Base-by-base conservation (phyloP, 2,113 vertebrate genomes). In the Cercocebus atys region DNA sequence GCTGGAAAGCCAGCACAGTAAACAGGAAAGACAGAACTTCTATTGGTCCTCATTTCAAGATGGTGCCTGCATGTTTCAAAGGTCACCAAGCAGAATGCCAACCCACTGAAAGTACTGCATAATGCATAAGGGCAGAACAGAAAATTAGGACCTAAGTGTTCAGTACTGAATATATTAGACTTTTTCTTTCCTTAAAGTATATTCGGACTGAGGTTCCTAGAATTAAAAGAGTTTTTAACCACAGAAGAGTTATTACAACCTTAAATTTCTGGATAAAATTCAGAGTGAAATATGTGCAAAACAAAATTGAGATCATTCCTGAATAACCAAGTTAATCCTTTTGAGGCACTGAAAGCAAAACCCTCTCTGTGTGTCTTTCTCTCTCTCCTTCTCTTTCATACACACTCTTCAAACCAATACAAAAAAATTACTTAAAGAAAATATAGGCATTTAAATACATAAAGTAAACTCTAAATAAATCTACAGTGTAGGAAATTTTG, bases 251-350 rank as follows among this genome's bases (percentile, higher is more conserved):
- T 97, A 92, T 93, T 81, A 57, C 80, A 93, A 57, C 32, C 50
- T 92, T 95, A 92, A 96, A 93, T 72, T 96, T 95, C 86, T 93
- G 68, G 80, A 86, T 92, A 85, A 90, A 95, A 93, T 72, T 81
- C 90, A 88, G 76, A 95, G 61, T 22, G 87, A 97, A 97, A 95
- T 97, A 96, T 96, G 96, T 96, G 70, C 96, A 97, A 98, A 98
- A 97, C 95, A 97, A 98, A 98, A 98, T 97, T 97, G 97, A 97
- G 96, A 97, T 96, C 96, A 96, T 98, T 98, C 96, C 87, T 98
- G 75, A 97, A 91, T 97, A 97, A 94, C 93, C 94, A 94, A 95
- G 79, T 94, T 93, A 94, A 96, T 82, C 73, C 43, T 95, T 95
- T 66, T 57, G 83, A 96, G 89, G 78, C 55, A 66, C 6, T 94